Percentiles rank a stretch among this genome's conserved stretches.
These are phyloP conservation scores for Dinoponera quadriceps DNA, from an alignment of 1,140 invertebrate species.

Conservation along the genomic window DNA sequence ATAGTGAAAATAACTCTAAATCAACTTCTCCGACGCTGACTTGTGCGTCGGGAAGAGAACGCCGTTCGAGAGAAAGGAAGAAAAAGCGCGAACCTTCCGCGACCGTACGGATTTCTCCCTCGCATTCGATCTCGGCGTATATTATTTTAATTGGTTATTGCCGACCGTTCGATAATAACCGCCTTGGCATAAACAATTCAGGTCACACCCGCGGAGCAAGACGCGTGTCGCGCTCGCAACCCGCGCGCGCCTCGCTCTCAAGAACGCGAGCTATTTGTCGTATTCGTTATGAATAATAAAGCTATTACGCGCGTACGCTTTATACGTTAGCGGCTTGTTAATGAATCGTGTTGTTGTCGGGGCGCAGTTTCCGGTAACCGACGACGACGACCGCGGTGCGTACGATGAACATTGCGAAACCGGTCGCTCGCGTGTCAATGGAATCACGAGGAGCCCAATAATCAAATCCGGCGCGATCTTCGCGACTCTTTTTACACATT, in stretches of 20 bases:
- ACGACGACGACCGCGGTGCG: neutral
- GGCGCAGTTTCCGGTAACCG: constrained; percentile 8
- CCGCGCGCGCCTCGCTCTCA: constrained; percentile 16
- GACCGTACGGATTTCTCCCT: too few species aligned
- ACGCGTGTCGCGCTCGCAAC: neutral
- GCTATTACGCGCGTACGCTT: neutral
- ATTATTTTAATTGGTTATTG: too few species aligned
- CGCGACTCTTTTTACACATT: constrained; percentile 35
- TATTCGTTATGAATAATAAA: constrained; percentile 30
- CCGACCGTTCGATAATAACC: neutral
- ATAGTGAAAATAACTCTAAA: too few species aligned
- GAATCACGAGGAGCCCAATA: constrained; percentile 26
- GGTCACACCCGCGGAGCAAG: constrained; percentile 24
- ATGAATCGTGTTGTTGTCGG: neutral
- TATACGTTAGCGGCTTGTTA: constrained; percentile 21
- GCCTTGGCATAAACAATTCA: constrained; percentile 42
- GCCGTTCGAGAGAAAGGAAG: neutral
- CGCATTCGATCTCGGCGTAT: too few species aligned
- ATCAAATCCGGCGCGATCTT: constrained; percentile 21
- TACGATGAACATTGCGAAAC: constrained; percentile 23
- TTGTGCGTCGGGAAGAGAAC: too few species aligned
- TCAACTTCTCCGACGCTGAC: too few species aligned
- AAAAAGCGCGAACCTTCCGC: neutral
- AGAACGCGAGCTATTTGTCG: neutral
- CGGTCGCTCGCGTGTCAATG: constrained; percentile 31